Conservation (phyloP, 30 jellyfish, hydroid and myxozoan species). For the Cassiopea andromeda region DNA sequence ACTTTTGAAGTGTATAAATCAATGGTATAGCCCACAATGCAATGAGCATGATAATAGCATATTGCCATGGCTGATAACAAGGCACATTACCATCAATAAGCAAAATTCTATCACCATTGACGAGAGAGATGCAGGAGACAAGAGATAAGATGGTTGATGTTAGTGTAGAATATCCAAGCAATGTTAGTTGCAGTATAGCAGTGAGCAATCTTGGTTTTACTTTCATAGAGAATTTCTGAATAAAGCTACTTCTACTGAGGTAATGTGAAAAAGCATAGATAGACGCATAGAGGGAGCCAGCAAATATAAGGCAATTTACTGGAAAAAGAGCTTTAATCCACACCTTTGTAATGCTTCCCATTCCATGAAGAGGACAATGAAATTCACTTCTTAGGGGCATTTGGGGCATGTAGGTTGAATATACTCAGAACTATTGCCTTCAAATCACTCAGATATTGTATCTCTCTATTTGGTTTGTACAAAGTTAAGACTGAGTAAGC, state of each 20-base stretch:
- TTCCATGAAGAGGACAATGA: not conserved
- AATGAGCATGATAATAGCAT: constrained; percentile 7
- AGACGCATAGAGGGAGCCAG: not conserved
- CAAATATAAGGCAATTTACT: not conserved
- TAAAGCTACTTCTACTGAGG: not conserved
- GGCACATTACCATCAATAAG: constrained; percentile 8
- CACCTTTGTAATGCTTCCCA: not conserved
- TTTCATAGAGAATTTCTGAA: not conserved
- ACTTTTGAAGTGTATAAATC: not conserved
- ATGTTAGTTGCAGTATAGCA: not conserved
- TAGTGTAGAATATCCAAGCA: not conserved
- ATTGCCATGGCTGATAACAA: constrained; percentile 48
- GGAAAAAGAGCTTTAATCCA: not conserved
- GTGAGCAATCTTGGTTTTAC: not conserved
- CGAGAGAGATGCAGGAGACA: constrained; percentile 25
- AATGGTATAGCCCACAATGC: constrained; percentile 27
- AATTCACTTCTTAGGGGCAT: not conserved
- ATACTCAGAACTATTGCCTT: not conserved
- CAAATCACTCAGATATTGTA: not conserved
- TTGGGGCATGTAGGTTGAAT: constrained; percentile 1
- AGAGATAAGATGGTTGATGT: constrained; percentile 25
- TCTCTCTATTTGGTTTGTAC: constrained; percentile 7
- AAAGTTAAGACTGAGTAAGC: constrained; percentile 3
- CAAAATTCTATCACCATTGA: constrained; percentile 14
- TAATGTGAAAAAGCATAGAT: not conserved